Evolutionary conservation across 2,113 vertebrate genomes (phyloP), one percentile per base, ranked within the genome.

Genomic region (Tragelaphus buxtoni): DNA sequence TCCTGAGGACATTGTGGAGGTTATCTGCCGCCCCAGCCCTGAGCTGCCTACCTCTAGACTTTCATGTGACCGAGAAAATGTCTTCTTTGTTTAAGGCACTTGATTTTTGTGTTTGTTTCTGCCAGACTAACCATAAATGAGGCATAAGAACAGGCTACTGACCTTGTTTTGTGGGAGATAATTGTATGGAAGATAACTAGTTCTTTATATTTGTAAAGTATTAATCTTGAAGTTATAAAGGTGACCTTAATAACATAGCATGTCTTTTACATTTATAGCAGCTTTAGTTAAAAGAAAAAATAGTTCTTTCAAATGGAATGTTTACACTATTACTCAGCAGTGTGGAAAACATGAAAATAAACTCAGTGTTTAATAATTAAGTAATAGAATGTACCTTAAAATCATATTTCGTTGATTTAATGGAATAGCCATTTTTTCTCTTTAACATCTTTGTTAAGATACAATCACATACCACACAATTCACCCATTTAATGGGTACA

Each of bases 391-490:
- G 32, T n/a, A 35, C 20, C 28, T 84, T 69, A 69, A 60, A 80
- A 61, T 72, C 42, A 79, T 81, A 81, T 58, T 79, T 60, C 51
- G 58, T 35, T 65, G 83, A 24, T 79, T 84, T 79, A 77, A 92
- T 83, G 9, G 53, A 79, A 60, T 88, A 82, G 47, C 32, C 47
- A 63, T 47, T 51, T 88, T 51, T 79, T 65, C 45, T 39, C 56
- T 80, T 91, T 72, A 91, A 88, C 35, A 69, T n/a, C 49, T 88
- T 88, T 90, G 60, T 90, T 90, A 90, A 69, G 60, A 58, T 86
- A 86, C 45, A 85, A 79, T 60, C 35, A 47, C 4, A 72, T 60
- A 53, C 26, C 22, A 47, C 51, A 80, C 13, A 84, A 45, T 79
- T 85, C 14, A 85, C 51, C 14, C 39, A 65, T 65, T 76, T 94